Percentiles rank a stretch among this genome's conserved stretches.
Conservation (phyloP, 2,888 invertebrate species). For the Oegoconia quadripuncta region DNA sequence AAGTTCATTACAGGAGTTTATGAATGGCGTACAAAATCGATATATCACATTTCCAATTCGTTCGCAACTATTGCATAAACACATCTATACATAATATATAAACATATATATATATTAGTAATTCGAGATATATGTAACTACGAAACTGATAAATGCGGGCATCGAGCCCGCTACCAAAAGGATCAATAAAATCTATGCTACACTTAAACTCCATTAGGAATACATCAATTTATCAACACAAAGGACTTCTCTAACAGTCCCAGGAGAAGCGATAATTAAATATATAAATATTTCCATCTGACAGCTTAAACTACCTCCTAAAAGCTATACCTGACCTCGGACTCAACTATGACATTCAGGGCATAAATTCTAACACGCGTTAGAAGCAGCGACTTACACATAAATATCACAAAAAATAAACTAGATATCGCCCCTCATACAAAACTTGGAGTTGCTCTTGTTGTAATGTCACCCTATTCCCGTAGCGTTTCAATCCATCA, state of each 20-base stretch:
- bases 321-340: too few species aligned
- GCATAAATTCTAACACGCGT: too few species aligned
- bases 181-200: constrained; percentile 36
- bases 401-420: too few species aligned
- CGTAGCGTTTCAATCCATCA: too few species aligned
- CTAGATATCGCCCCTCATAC: too few species aligned
- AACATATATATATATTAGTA: constrained; percentile 35
- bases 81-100: constrained; percentile 34
- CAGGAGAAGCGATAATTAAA: not conserved
- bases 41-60: constrained; percentile 46
- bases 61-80: constrained; percentile 37
- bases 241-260: constrained; percentile 22
- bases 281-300: too few species aligned
- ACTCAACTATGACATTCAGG: too few species aligned
- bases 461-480: too few species aligned
- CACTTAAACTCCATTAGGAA: constrained; percentile 57
- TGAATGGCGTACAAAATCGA: constrained; percentile 29
- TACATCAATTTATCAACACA: constrained; percentile 53
- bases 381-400: too few species aligned
- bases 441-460: too few species aligned
- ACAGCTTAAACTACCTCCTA: too few species aligned
- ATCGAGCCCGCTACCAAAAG: constrained; percentile 33
- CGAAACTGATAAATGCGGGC: constrained; percentile 28
- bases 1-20: constrained; percentile 7
- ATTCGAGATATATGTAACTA: constrained; percentile 49